phyloP scores from a whole-genome alignment of 2,888 invertebrate species.

The Parapristionchus giblindavisi region DNA sequence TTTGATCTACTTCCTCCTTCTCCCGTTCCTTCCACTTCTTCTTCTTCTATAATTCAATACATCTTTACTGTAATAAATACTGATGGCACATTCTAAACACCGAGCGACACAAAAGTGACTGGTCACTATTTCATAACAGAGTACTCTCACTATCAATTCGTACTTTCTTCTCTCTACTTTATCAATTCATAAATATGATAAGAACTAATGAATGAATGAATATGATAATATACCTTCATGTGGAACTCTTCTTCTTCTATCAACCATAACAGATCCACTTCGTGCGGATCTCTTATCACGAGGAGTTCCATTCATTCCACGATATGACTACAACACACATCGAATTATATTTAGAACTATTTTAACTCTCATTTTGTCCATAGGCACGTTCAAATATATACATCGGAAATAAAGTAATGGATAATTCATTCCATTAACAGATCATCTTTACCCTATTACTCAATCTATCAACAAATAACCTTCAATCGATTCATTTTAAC shows the following conservation, averaged over 20 bases:
- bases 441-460: no score
- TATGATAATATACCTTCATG: background rate
- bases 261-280: background rate
- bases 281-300: conserved; percentile 1
- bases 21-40: background rate
- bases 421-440: no score
- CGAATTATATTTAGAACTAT: no score
- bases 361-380: no score
- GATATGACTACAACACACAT: conserved; percentile 21
- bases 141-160: background rate
- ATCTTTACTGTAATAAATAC: background rate
- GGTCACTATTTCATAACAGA: background rate
- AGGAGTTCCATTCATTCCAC: background rate
- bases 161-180: background rate
- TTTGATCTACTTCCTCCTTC: conserved; percentile 11
- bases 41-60: conserved; percentile 21
- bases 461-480: no score
- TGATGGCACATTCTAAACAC: background rate
- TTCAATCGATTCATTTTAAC: no score
- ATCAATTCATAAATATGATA: conserved; percentile 5
- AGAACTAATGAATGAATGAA: no score
- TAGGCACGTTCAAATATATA: no score
- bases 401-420: no score
- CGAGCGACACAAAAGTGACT: background rate
- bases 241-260: background rate